Conservation (phyloP, 2,797 vertebrate species). For the Pangasius macronema region DNA sequence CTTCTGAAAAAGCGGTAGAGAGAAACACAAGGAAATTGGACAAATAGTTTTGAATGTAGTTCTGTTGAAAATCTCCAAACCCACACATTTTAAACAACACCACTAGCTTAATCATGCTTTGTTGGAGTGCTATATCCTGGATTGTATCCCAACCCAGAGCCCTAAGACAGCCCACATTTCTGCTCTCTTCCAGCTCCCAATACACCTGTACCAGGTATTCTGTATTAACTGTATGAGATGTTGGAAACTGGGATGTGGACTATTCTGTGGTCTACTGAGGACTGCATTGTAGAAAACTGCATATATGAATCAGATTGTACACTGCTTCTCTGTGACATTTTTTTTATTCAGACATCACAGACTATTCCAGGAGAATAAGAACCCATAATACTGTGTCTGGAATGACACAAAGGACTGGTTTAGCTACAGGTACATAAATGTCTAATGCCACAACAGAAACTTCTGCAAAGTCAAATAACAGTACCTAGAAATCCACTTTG, state of each 20-base stretch:
- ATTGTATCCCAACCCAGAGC: background rate
- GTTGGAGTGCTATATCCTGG: background rate
- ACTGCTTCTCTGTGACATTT: conserved; percentile 15
- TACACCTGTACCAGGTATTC: background rate
- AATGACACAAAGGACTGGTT: conserved; percentile 6
- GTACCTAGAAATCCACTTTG: conserved; percentile 9
- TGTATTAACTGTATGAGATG: background rate
- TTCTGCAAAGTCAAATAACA: background rate
- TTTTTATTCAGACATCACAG: background rate
- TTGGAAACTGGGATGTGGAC: background rate
- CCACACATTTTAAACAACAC: background rate
- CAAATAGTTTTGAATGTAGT: background rate
- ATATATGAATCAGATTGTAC: conserved; percentile 14
- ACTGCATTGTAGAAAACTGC: background rate
- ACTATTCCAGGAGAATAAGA: background rate
- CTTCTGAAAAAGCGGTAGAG: conserved; percentile 37
- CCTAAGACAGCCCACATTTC: background rate
- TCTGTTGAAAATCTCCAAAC: background rate
- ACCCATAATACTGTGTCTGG: background rate
- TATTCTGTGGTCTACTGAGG: background rate
- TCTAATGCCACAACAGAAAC: background rate
- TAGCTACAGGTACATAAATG: background rate
- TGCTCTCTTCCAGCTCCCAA: background rate
- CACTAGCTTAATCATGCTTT: conserved; percentile 12
- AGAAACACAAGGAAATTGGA: background rate